Conservation (phyloP, 2,113 vertebrate genomes). For the Catharus bicknelli region DNA sequence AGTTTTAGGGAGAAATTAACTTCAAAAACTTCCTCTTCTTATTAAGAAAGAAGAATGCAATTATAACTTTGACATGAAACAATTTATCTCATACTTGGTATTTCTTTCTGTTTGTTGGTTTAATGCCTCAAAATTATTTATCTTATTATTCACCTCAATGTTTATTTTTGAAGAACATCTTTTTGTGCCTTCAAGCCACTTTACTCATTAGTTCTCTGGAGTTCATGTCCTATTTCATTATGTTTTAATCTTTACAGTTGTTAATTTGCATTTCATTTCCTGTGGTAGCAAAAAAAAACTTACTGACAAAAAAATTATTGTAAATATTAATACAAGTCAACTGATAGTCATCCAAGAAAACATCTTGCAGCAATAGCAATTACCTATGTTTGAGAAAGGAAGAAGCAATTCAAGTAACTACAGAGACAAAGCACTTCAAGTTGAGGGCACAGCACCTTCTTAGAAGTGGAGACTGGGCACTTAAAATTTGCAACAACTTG, state of each 20-base stretch:
- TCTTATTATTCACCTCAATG: slow-evolving; percentile 49
- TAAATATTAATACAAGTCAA: slow-evolving; percentile 72
- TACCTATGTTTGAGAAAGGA: not conserved
- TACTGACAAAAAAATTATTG: slow-evolving; percentile 47
- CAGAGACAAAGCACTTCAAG: not conserved
- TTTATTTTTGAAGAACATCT: slow-evolving; percentile 63
- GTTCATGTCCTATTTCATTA: slow-evolving; percentile 73
- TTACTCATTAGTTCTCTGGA: slow-evolving; percentile 72
- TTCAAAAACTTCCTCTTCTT: not conserved
- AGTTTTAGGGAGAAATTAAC: slow-evolving; percentile 12
- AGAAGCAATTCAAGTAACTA: not conserved
- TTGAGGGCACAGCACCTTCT: not conserved
- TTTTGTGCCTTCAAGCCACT: slow-evolving; percentile 65
- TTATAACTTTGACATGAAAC: slow-evolving; percentile 32
- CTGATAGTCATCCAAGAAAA: slow-evolving; percentile 25
- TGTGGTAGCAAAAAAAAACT: slow-evolving; percentile 4
- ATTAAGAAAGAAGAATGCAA: slow-evolving; percentile 38
- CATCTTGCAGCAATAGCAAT: not conserved
- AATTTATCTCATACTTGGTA: not conserved
- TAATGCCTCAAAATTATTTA: slow-evolving; percentile 53
- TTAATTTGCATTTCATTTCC: slow-evolving; percentile 79
- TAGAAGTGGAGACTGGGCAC: not conserved
- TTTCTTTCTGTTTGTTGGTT: not conserved
- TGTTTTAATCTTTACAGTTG: slow-evolving; percentile 72
- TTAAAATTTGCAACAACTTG: not conserved